Evolutionary conservation across 92 coral and sea anemone genomes (phyloP).

Genomic region (Heteractis magnifica): DNA sequence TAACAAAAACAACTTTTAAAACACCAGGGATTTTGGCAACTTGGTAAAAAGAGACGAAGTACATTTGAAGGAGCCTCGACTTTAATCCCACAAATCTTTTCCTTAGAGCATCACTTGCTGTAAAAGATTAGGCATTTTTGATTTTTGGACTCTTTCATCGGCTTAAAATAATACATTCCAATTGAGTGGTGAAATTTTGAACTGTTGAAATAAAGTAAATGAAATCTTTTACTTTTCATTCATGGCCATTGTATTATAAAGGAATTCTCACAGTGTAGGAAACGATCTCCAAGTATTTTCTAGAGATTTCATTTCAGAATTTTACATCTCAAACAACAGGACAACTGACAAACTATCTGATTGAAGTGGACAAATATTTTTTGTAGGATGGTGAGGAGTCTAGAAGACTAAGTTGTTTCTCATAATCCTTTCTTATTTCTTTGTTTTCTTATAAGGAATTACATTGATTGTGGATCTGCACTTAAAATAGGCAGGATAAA

Average conservation of each 20-base stretch:
- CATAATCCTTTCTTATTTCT: constrained; percentile 21
- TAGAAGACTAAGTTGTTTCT: neutral
- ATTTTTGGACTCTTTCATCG: neutral
- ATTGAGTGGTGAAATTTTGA: constrained; percentile 2
- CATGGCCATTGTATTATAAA: no score
- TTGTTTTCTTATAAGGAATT: constrained; percentile 10
- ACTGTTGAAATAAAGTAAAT: neutral
- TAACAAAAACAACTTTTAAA: neutral
- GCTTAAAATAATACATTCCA: constrained; percentile 1
- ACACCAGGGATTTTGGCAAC: neutral
- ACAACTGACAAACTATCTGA: neutral
- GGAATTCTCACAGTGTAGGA: neutral
- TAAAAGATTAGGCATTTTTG: neutral
- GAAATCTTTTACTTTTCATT: neutral
- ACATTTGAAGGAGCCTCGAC: neutral
- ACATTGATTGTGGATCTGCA: constrained; percentile 29
- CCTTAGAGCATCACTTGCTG: constrained; percentile 4
- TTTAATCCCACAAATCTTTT: constrained; percentile 5
- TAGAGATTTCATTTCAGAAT: neutral
- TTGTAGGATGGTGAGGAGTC: neutral
- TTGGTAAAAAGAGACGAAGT: constrained; percentile 4
- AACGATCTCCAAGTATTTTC: neutral
- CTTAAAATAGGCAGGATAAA: constrained; percentile 25
- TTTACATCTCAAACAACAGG: neutral
- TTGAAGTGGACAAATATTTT: neutral